Evolutionary conservation across 2,797 vertebrate species (phyloP).

Genomic region (Helicolenus hilgendorfi): DNA sequence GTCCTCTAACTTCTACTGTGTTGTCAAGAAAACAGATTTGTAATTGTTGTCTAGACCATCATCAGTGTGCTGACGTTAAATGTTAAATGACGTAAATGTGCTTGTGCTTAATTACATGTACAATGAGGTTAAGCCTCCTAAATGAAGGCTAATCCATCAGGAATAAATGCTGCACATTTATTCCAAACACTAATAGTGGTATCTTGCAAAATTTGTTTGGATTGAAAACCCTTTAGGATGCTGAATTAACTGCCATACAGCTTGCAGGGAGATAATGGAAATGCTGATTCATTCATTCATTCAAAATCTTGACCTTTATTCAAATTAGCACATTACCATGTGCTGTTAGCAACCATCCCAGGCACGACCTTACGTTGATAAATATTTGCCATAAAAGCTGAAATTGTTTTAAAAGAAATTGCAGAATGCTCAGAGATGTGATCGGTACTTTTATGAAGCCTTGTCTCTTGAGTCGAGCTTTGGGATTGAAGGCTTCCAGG

Average conservation of each 20-base stretch:
- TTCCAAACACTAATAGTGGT: conserved; percentile 4
- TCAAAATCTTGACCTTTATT: conserved; percentile 79
- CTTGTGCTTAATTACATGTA: conserved; percentile 39
- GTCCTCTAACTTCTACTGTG: conserved; percentile 10
- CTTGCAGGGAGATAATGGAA: conserved; percentile 52
- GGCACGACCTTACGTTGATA: conserved; percentile 67
- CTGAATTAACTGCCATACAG: conserved; percentile 37
- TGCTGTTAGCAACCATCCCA: conserved; percentile 62
- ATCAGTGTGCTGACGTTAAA: conserved; percentile 18
- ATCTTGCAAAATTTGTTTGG: conserved; percentile 19
- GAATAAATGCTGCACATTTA: conserved; percentile 34
- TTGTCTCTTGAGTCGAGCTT: conserved; percentile 68
- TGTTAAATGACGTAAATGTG: too few species aligned
- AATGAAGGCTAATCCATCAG: conserved; percentile 41
- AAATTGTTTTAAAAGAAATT: conserved; percentile 28
- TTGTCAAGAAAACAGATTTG: conserved; percentile 28
- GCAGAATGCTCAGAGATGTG: conserved; percentile 15
- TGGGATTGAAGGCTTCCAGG: conserved; percentile 76
- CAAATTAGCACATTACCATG: conserved; percentile 64
- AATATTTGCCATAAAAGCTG: conserved; percentile 54
- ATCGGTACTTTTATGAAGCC: conserved; percentile 48
- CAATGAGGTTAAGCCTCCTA: conserved; percentile 49
- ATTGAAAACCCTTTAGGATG: neutral
- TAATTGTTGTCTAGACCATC: conserved; percentile 35
- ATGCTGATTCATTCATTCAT: conserved; percentile 68